Percentiles rank a stretch among this genome's conserved stretches.
phyloP scores from a whole-genome alignment of 2,113 vertebrate species.

The Eptesicus fuscus region DNA sequence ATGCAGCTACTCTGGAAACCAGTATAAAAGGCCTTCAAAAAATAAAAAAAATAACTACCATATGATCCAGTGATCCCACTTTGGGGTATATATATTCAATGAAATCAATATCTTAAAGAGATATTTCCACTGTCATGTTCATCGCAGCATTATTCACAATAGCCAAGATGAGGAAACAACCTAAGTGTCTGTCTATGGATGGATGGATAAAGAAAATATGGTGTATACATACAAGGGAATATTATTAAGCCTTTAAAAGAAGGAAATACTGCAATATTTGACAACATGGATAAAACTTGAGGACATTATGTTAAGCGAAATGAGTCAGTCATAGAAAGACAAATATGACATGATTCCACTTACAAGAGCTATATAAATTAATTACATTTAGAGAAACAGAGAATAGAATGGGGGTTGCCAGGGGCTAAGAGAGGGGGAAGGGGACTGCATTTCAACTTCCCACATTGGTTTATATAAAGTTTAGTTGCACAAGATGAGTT shows the following conservation, averaged over 20 bases:
- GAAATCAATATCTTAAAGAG: not conserved
- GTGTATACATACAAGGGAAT: not conserved
- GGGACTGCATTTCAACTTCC: not conserved
- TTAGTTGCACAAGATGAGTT: not conserved
- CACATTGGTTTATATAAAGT: not conserved
- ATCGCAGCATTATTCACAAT: not conserved
- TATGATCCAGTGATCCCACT: no score
- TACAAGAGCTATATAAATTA: not conserved
- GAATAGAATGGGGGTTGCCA: not conserved
- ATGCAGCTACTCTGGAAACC: not conserved
- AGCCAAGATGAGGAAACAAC: not conserved
- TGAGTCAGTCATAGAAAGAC: not conserved
- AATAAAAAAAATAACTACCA: not conserved
- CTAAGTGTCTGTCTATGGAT: no score
- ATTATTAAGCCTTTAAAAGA: not conserved
- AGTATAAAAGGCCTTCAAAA: not conserved
- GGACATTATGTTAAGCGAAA: not conserved
- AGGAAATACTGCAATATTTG: not conserved
- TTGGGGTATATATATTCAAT: not conserved
- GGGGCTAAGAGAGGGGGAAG: not conserved
- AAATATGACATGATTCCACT: not conserved
- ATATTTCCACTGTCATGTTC: not conserved
- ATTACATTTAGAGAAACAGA: not conserved
- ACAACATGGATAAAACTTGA: not conserved
- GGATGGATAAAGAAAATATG: not conserved